Conservation (phyloP, 1,140 invertebrate species). For the Cotesia chilonis region DNA sequence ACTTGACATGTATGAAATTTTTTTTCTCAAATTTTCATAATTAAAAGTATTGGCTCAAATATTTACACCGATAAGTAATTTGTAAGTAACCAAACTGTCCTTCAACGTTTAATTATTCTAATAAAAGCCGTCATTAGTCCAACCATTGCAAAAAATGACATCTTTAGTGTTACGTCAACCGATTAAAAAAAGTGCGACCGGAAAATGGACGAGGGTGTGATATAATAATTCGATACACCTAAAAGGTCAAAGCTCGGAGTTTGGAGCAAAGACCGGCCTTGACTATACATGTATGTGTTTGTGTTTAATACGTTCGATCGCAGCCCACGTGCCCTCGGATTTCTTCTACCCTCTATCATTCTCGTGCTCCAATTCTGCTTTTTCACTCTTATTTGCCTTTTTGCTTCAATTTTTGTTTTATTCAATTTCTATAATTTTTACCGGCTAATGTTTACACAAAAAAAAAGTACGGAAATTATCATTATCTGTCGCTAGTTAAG, state of each 20-base stretch:
- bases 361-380: slow-evolving; percentile 26
- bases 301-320: slow-evolving; percentile 38
- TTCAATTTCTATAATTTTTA: background rate
- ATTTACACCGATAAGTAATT: too few species aligned
- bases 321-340: slow-evolving; percentile 41
- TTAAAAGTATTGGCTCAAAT: too few species aligned
- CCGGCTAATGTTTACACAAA: background rate
- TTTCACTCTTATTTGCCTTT: slow-evolving; percentile 14
- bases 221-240: slow-evolving; percentile 42
- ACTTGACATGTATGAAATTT: too few species aligned
- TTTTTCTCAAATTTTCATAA: too few species aligned
- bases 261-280: slow-evolving; percentile 43
- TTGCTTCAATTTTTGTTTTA: background rate
- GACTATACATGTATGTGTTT: slow-evolving; percentile 36
- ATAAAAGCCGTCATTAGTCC: too few species aligned
- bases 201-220: slow-evolving; percentile 32
- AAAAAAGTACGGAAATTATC: too few species aligned
- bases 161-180: slow-evolving; percentile 15
- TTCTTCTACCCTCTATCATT: slow-evolving; percentile 22
- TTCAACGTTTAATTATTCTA: too few species aligned
- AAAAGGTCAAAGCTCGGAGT: slow-evolving; percentile 36
- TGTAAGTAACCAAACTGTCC: too few species aligned
- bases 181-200: slow-evolving; percentile 19
- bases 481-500: too few species aligned
- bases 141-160: too few species aligned